These are phyloP conservation scores for Allygus modestus DNA, from an alignment of 2,888 invertebrate species.

Conservation along the genomic window DNA sequence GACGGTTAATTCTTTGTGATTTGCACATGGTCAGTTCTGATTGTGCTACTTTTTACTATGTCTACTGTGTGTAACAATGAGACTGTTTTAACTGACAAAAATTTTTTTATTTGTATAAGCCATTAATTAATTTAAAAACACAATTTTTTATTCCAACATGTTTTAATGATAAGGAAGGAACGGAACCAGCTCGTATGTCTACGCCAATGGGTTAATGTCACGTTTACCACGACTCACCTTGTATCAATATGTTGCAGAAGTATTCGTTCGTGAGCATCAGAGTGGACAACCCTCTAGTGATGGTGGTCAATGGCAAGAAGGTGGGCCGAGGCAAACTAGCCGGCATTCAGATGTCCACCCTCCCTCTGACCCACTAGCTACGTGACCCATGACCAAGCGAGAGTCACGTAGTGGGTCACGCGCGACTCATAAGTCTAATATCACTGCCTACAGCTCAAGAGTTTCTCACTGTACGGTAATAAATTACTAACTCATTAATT, in stretches of 20 bases:
- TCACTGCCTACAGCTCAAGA: neutral
- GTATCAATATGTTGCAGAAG: constrained; percentile 77
- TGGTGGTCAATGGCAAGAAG: constrained; percentile 88
- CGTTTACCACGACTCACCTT: too few relatives aligned
- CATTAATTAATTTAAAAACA: too few relatives aligned
- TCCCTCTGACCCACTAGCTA: constrained; percentile 79
- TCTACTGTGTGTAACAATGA: too few relatives aligned
- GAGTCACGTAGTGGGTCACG: neutral
- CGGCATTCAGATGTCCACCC: constrained; percentile 81
- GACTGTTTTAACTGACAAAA: too few relatives aligned
- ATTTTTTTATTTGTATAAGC: too few relatives aligned
- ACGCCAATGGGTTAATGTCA: too few relatives aligned
- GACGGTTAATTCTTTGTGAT: too few relatives aligned
- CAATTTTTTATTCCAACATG: too few relatives aligned
- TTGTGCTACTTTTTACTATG: too few relatives aligned
- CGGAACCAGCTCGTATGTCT: too few relatives aligned
- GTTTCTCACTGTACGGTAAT: neutral
- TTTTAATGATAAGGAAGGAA: too few relatives aligned
- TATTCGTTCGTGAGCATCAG: constrained; percentile 86
- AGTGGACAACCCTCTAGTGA: constrained; percentile 85
- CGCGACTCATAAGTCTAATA: neutral
- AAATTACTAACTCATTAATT: neutral
- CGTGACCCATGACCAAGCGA: neutral
- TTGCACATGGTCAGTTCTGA: too few relatives aligned
- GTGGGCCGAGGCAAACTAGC: constrained; percentile 83